A percentile compares a stretch with the other conserved stretches of the same genome.
These are phyloP conservation scores for Tetheella fluctuosa DNA, from an alignment of 2,888 invertebrate genomes.

Conservation along the genomic window DNA sequence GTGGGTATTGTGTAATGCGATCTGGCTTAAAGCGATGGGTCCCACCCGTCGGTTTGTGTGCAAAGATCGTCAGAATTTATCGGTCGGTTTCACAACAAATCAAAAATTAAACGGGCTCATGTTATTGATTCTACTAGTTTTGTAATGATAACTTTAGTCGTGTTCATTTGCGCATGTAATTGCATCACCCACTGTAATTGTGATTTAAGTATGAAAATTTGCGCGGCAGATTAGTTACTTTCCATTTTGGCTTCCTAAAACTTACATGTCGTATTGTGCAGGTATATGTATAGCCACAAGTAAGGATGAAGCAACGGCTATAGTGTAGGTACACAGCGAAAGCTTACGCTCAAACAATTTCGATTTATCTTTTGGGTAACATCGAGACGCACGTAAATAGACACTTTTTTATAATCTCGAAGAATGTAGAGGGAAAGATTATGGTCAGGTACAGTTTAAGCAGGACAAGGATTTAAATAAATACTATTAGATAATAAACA, in stretches of 20 bases:
- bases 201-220: slow-evolving; percentile 43
- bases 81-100: slow-evolving; percentile 83
- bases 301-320: slow-evolving; percentile 35
- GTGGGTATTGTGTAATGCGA: slow-evolving; percentile 82
- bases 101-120: slow-evolving; percentile 80
- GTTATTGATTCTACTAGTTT: slow-evolving; percentile 65
- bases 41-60: slow-evolving; percentile 61
- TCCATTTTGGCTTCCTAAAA: slow-evolving; percentile 27
- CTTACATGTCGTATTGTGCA: slow-evolving; percentile 39
- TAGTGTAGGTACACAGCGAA: slow-evolving; percentile 30
- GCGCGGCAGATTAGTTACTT: slow-evolving; percentile 34
- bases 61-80: slow-evolving; percentile 69
- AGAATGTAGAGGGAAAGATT: slow-evolving; percentile 55
- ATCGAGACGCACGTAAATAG: slow-evolving; percentile 71
- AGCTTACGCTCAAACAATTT: slow-evolving; percentile 48
- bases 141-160: slow-evolving; percentile 59
- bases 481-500: slow-evolving; percentile 79
- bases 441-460: slow-evolving; percentile 75
- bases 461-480: slow-evolving; percentile 75
- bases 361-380: slow-evolving; percentile 59
- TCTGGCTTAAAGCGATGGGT: slow-evolving; percentile 46
- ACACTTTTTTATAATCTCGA: slow-evolving; percentile 56
- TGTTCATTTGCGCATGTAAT: slow-evolving; percentile 74
- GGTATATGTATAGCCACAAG: slow-evolving; percentile 23
- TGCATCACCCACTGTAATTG: slow-evolving; percentile 64